These are phyloP conservation scores for Cydia strobilella DNA, from an alignment of 1,140 invertebrate species.

Conservation along the genomic window DNA sequence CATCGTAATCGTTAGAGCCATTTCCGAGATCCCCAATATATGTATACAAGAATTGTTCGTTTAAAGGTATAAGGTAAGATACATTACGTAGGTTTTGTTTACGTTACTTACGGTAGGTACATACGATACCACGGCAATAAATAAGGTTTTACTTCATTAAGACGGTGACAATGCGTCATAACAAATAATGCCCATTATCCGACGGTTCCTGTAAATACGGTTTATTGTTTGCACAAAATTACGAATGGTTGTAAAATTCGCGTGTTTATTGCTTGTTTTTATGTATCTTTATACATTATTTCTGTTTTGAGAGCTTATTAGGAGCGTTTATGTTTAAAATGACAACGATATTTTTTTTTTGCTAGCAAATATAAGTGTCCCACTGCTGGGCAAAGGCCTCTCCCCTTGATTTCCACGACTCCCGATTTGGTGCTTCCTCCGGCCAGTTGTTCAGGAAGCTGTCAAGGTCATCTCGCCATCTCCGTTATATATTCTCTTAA, in stretches of 20 bases:
- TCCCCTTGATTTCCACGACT: no score
- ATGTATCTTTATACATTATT: neutral
- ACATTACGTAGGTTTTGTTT: no score
- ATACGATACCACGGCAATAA: neutral
- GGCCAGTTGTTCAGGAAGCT: no score
- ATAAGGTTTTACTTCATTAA: neutral
- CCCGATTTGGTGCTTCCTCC: no score
- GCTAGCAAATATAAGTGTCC: no score
- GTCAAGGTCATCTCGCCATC: no score
- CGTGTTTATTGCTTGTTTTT: slow-evolving; percentile 2
- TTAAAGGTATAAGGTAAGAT: no score
- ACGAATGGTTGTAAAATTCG: neutral
- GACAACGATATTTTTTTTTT: no score
- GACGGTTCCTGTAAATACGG: slow-evolving; percentile 3
- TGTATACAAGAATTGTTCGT: no score
- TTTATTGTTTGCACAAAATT: slow-evolving; percentile 1
- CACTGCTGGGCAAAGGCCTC: no score
- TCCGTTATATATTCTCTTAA: neutral
- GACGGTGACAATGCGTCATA: neutral
- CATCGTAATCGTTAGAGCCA: no score
- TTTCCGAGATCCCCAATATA: no score
- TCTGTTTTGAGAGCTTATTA: neutral
- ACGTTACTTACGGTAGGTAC: neutral
- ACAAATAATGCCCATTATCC: slow-evolving; percentile 3
- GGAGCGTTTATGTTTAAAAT: neutral